Evolutionary conservation across 2,888 invertebrate species (phyloP).

Genomic region (Vesta saturnalis): DNA sequence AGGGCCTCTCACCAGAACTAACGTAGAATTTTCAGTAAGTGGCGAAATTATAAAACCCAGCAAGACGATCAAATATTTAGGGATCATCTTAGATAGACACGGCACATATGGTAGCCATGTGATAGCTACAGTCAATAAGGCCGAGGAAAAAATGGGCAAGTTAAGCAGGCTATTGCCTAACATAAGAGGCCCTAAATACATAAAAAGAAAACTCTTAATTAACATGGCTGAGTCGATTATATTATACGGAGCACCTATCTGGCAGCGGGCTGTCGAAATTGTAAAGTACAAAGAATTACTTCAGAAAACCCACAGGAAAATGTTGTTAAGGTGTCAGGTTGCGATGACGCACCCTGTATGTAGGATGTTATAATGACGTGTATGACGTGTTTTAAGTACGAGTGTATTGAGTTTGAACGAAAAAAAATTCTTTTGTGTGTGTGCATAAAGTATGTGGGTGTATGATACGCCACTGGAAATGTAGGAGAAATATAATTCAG

Average conservation of each 20-base stretch:
- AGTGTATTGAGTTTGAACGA: too few species aligned
- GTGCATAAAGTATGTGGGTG: too few species aligned
- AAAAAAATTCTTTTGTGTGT: too few species aligned
- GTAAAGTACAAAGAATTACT: neutral
- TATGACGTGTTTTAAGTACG: conserved; percentile 1
- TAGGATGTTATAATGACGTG: neutral
- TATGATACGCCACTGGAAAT: too few species aligned
- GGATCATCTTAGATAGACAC: too few species aligned
- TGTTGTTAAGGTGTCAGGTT: neutral
- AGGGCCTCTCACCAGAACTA: neutral
- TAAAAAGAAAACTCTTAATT: neutral
- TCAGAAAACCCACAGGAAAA: neutral
- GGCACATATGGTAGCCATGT: neutral
- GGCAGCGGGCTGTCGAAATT: neutral
- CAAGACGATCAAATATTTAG: too few species aligned
- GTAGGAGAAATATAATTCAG: too few species aligned
- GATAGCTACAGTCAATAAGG: neutral
- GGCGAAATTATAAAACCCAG: neutral
- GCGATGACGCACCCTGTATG: conserved; percentile 23
- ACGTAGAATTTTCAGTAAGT: neutral
- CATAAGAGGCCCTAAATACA: too few species aligned
- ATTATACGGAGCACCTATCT: neutral
- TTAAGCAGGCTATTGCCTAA: too few species aligned
- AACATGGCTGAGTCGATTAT: neutral
- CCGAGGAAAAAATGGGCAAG: neutral